phyloP scores from a whole-genome alignment of 2,113 vertebrate species.

The Sclerurus mexicanus region DNA sequence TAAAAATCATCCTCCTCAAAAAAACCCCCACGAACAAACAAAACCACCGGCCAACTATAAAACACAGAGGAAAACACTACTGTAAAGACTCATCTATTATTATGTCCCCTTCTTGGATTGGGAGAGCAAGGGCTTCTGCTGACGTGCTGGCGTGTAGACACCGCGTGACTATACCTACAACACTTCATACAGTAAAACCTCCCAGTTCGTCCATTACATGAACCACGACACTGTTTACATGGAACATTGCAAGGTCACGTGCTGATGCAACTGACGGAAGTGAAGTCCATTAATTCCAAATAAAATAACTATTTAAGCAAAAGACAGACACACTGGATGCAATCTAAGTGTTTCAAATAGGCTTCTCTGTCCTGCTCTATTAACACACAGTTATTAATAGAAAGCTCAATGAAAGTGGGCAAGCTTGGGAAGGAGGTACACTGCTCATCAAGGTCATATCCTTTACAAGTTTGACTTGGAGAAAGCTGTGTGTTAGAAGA shows the following conservation, averaged over 20 bases:
- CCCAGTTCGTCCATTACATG: background rate
- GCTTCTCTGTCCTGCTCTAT: background rate
- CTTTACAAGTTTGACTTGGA: background rate
- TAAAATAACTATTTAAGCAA: background rate
- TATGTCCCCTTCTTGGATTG: background rate
- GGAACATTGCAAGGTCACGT: background rate
- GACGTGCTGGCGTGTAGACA: background rate
- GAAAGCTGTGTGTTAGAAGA: background rate
- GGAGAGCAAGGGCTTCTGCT: background rate
- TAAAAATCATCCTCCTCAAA: background rate
- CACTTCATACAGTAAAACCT: background rate
- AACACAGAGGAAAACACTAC: background rate
- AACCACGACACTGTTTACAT: background rate
- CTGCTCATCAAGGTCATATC: background rate
- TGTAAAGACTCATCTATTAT: background rate
- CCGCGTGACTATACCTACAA: background rate
- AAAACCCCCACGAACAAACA: background rate
- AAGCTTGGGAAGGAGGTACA: background rate
- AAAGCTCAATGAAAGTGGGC: background rate
- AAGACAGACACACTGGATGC: background rate
- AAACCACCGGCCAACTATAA: background rate
- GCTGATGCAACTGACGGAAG: background rate
- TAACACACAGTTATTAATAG: background rate
- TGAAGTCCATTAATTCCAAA: background rate
- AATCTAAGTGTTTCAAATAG: background rate